Conservation (phyloP, 2,888 invertebrate species). For the Saturnia japonica region DNA sequence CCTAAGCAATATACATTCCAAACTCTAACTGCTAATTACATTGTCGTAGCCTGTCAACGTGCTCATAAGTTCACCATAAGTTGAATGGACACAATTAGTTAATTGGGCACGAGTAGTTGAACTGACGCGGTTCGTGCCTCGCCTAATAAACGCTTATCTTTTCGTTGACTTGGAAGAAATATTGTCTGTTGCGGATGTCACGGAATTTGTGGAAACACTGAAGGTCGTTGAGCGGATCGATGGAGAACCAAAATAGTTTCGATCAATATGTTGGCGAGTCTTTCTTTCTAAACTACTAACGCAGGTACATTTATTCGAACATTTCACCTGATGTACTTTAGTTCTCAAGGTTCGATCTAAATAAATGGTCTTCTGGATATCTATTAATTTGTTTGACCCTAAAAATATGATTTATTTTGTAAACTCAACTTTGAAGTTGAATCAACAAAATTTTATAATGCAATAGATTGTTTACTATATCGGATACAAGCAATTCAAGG, state of each 20-base stretch:
- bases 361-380: not conserved
- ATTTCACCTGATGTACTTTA: not conserved
- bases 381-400: not conserved
- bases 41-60: slow-evolving; percentile 7
- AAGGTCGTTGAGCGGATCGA: slow-evolving; percentile 2
- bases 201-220: not conserved
- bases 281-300: not conserved
- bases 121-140: slow-evolving; percentile 2
- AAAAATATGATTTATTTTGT: not conserved
- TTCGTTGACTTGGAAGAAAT: slow-evolving; percentile 8
- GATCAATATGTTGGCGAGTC: not conserved
- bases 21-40: not conserved
- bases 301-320: not conserved
- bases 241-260: not conserved
- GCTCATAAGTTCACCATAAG: slow-evolving; percentile 8
- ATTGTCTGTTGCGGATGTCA: slow-evolving; percentile 1
- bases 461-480: not conserved
- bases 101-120: slow-evolving; percentile 11
- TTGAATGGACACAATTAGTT: slow-evolving; percentile 19
- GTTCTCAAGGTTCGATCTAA: not conserved
- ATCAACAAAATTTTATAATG: not conserved
- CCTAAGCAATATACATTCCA: not conserved
- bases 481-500: not conserved
- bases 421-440: not conserved
- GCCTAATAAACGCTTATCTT: slow-evolving; percentile 13